phyloP scores from a whole-genome alignment of 2,113 vertebrate species.

The Hipposideros armiger region DNA sequence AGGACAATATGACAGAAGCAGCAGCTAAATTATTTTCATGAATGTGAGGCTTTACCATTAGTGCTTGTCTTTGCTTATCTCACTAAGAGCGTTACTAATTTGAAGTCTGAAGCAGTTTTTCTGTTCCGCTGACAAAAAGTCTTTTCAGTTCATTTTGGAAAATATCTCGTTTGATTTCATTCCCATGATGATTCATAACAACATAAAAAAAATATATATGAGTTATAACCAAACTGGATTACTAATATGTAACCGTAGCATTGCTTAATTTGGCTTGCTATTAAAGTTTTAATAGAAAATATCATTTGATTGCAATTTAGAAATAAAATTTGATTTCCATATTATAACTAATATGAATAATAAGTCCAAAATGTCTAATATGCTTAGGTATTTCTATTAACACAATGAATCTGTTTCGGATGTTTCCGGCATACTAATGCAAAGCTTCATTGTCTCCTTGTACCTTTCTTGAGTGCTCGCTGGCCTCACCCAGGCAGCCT shows the following conservation, averaged over 20 bases:
- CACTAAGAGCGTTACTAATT: constrained; percentile 16
- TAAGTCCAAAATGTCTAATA: constrained; percentile 86
- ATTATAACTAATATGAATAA: constrained; percentile 90
- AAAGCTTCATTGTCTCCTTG: constrained; percentile 55
- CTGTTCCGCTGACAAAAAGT: constrained; percentile 23
- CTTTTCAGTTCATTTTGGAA: constrained; percentile 78
- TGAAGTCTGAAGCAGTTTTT: constrained; percentile 18
- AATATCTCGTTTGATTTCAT: constrained; percentile 80
- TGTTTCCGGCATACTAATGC: constrained; percentile 84
- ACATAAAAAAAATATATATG: constrained; percentile 77
- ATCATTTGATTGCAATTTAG: constrained; percentile 89
- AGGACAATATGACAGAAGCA: background rate
- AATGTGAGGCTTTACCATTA: background rate
- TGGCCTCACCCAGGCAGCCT: constrained; percentile 63
- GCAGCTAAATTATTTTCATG: background rate
- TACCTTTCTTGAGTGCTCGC: background rate
- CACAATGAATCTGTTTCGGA: constrained; percentile 85
- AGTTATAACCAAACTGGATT: constrained; percentile 85
- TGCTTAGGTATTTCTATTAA: constrained; percentile 87
- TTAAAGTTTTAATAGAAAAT: constrained; percentile 91
- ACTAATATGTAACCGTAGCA: constrained; percentile 87
- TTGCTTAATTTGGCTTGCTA: constrained; percentile 90
- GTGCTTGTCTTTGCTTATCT: constrained; percentile 32
- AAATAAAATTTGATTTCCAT: constrained; percentile 88
- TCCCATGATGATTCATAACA: constrained; percentile 84